phyloP scores from a whole-genome alignment of 2,888 invertebrate genomes.

The Aleiodes testaceus region DNA sequence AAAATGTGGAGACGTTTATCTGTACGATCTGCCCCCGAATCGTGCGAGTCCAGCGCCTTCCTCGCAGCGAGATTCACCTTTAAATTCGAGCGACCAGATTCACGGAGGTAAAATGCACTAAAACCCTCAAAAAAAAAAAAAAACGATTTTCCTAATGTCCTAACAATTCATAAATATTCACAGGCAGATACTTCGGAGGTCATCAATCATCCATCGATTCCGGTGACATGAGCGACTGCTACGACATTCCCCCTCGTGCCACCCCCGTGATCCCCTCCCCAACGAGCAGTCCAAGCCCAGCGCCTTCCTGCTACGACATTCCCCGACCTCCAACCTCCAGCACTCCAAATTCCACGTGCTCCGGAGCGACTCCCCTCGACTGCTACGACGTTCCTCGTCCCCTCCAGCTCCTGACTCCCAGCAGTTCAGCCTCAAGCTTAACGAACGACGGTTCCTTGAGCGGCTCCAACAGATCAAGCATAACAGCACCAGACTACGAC shows the following conservation, averaged over 20 bases:
- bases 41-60: constrained; percentile 68
- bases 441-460: constrained; percentile 77
- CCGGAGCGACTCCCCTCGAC: constrained; percentile 71
- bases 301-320: constrained; percentile 73
- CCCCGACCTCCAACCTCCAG: constrained; percentile 68
- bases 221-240: constrained; percentile 72
- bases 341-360: constrained; percentile 69
- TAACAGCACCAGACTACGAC: constrained; percentile 81
- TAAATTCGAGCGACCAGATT: constrained; percentile 67
- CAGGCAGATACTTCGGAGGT: constrained; percentile 64
- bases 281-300: constrained; percentile 75
- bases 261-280: constrained; percentile 76
- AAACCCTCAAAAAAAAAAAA: too few relatives aligned
- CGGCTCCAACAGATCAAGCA: constrained; percentile 75
- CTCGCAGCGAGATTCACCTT: constrained; percentile 67
- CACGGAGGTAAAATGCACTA: constrained; percentile 55
- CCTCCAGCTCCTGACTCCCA: constrained; percentile 78
- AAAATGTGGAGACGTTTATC: constrained; percentile 82
- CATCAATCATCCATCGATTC: constrained; percentile 65
- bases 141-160: too few relatives aligned
- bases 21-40: constrained; percentile 79
- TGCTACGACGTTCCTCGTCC: constrained; percentile 81
- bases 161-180: neutral
- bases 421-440: constrained; percentile 80
- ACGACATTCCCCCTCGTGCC: constrained; percentile 80